These are phyloP conservation scores for Petaurus breviceps DNA, from an alignment of 2,113 vertebrate genomes.

Conservation along the genomic window DNA sequence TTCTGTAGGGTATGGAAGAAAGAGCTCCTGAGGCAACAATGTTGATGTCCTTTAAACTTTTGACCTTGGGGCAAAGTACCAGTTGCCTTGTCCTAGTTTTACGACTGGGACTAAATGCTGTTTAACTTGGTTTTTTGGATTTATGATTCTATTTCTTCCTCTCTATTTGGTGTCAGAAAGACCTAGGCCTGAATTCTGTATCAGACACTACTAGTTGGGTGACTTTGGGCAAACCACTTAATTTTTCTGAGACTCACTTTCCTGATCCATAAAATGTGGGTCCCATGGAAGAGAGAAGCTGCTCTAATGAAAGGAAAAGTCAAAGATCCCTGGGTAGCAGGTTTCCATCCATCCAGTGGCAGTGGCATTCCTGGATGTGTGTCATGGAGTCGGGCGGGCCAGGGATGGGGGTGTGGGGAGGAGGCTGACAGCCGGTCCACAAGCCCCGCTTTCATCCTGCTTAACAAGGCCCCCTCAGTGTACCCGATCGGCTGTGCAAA, in stretches of 20 bases:
- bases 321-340: conserved; percentile 34
- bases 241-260: neutral
- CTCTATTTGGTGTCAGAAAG: neutral
- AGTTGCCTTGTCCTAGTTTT: neutral
- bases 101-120: neutral
- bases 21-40: neutral
- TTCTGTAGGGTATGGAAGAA: neutral
- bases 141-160: neutral
- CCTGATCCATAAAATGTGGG: neutral
- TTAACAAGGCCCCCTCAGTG: conserved; percentile 66
- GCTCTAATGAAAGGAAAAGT: neutral
- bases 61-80: neutral
- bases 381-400: conserved; percentile 71
- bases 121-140: neutral
- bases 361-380: conserved; percentile 68
- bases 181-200: neutral
- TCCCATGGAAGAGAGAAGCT: neutral
- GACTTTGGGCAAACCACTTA: neutral
- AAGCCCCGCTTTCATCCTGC: conserved; percentile 71
- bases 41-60: neutral
- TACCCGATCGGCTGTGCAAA: conserved; percentile 20
- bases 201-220: neutral
- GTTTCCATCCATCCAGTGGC: conserved; percentile 63
- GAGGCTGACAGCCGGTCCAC: conserved; percentile 23
- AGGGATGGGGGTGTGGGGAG: neutral